phyloP scores from a whole-genome alignment of 2,888 invertebrate species.

The Apamea crenata region DNA sequence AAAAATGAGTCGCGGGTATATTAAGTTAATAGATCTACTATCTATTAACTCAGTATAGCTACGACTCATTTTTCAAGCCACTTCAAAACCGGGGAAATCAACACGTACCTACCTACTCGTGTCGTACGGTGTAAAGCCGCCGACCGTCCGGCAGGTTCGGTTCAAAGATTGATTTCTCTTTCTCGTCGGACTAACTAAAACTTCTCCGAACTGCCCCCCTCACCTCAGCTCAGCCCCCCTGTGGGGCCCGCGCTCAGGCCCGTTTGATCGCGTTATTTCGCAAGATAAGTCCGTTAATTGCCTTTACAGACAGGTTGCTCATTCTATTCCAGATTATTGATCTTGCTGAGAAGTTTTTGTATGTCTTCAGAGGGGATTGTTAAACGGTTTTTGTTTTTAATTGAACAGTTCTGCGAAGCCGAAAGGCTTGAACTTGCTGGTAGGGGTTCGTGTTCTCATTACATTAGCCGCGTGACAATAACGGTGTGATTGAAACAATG shows the following conservation, averaged over 20 bases:
- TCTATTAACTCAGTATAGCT: neutral
- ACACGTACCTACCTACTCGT: slow-evolving; percentile 62
- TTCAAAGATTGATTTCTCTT: slow-evolving; percentile 88
- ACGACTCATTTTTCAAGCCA: neutral
- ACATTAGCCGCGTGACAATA: slow-evolving; percentile 36
- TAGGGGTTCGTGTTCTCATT: slow-evolving; percentile 41
- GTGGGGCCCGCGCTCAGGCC: slow-evolving; percentile 45
- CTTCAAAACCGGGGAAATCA: neutral
- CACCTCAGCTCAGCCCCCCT: slow-evolving; percentile 38
- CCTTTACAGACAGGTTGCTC: slow-evolving; percentile 85
- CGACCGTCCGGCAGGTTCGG: slow-evolving; percentile 76
- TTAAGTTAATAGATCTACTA: neutral
- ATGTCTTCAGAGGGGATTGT: slow-evolving; percentile 83
- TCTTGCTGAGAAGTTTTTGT: slow-evolving; percentile 83
- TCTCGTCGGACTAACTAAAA: slow-evolving; percentile 79
- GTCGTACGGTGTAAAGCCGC: slow-evolving; percentile 71
- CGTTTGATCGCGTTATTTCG: slow-evolving; percentile 86
- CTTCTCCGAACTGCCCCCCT: slow-evolving; percentile 68
- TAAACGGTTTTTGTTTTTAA: slow-evolving; percentile 83
- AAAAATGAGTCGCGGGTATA: neutral
- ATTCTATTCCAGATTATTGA: slow-evolving; percentile 83
- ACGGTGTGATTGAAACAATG: slow-evolving; percentile 8
- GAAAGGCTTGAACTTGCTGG: slow-evolving; percentile 61
- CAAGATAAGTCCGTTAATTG: slow-evolving; percentile 88
- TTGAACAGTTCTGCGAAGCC: slow-evolving; percentile 72